A percentile compares a stretch with the other conserved stretches of the same genome.
Conservation (phyloP, 2,797 vertebrate genomes). For the Cyprinella venusta region DNA sequence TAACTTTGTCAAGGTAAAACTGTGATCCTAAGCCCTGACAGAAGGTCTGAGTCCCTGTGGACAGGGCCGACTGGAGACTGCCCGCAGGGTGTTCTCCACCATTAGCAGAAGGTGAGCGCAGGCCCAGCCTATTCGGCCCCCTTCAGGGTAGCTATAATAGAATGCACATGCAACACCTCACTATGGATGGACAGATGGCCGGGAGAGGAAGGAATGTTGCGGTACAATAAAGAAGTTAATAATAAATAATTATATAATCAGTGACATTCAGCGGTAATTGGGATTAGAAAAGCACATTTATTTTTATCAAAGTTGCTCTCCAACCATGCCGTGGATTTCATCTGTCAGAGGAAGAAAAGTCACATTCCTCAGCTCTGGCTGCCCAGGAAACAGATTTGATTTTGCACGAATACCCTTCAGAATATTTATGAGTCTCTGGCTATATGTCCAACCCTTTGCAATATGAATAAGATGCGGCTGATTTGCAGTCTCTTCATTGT, state of each 20-base stretch:
- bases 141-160: constrained; percentile 59
- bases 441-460: constrained; percentile 7
- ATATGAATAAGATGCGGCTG: constrained; percentile 1
- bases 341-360: constrained; percentile 15
- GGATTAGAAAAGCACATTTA: constrained; percentile 10
- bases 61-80: constrained; percentile 51
- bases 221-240: constrained; percentile 61
- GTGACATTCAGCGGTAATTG: constrained; percentile 42
- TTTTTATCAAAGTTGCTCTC: constrained; percentile 4
- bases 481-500: constrained; percentile 10
- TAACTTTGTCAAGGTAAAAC: constrained; percentile 68
- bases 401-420: constrained; percentile 14
- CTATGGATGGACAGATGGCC: constrained; percentile 67
- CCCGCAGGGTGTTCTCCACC: constrained; percentile 54
- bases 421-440: constrained; percentile 36
- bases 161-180: constrained; percentile 57
- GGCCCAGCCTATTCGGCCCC: constrained; percentile 46
- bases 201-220: constrained; percentile 51
- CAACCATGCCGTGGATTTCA: not conserved
- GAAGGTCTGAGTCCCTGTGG: constrained; percentile 55
- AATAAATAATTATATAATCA: constrained; percentile 63
- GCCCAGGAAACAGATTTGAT: constrained; percentile 3
- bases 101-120: constrained; percentile 59
- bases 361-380: constrained; percentile 6
- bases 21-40: constrained; percentile 54